These are phyloP conservation scores for Poecilia gillii DNA, from an alignment of 2,797 vertebrate genomes.

Conservation along the genomic window DNA sequence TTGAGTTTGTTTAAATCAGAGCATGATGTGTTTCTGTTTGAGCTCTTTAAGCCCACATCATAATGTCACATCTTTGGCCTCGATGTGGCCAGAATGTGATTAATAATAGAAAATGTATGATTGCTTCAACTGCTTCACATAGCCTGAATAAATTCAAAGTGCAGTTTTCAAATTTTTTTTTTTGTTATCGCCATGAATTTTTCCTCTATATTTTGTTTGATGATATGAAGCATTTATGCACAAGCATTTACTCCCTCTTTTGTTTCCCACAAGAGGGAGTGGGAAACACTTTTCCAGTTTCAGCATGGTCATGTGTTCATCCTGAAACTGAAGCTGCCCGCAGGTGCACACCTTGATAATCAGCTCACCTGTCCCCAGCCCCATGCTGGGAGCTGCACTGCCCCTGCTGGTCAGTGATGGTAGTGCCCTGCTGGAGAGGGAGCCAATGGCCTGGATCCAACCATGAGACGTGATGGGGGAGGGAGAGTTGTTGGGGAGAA, in stretches of 20 bases:
- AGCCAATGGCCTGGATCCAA: slow-evolving; percentile 55
- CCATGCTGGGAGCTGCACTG: slow-evolving; percentile 52
- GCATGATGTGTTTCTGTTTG: neutral
- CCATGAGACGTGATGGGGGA: slow-evolving; percentile 34
- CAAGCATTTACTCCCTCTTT: neutral
- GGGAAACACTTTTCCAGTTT: neutral
- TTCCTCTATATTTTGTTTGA: neutral
- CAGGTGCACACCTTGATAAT: neutral
- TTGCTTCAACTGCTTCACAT: neutral
- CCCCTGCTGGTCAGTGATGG: slow-evolving; percentile 70
- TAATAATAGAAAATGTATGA: neutral
- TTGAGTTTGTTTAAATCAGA: neutral
- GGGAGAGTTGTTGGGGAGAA: slow-evolving; percentile 11
- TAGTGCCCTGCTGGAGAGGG: slow-evolving; percentile 53
- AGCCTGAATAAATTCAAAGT: neutral
- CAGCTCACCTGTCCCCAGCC: slow-evolving; percentile 55
- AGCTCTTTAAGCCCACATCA: neutral
- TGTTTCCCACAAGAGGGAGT: neutral
- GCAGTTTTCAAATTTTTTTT: neutral
- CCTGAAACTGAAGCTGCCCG: slow-evolving; percentile 13
- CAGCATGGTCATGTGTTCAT: neutral
- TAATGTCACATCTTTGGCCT: neutral
- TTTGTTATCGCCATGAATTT: neutral
- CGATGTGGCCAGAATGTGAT: neutral
- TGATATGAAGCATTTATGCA: neutral